phyloP scores from a whole-genome alignment of 2,797 vertebrate genomes.

The Lacerta viridis region DNA sequence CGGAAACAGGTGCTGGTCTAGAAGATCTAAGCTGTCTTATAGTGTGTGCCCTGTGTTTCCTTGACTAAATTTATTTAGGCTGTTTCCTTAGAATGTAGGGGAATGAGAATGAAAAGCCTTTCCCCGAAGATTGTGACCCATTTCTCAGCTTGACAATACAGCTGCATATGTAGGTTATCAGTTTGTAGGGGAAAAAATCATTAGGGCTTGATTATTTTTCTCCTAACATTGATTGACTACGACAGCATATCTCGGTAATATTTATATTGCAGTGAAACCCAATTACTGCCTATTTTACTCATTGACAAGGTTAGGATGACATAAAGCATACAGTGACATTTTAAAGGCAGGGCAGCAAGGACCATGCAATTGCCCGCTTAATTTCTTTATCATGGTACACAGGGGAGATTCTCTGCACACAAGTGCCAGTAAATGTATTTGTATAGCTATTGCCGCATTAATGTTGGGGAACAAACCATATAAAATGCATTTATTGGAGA shows the following conservation, averaged over 20 bases:
- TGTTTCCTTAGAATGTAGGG: not conserved
- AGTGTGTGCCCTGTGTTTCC: not conserved
- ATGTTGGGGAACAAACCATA: not conserved
- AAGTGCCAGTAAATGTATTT: conserved; percentile 22
- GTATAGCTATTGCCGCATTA: not conserved
- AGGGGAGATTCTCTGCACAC: conserved; percentile 30
- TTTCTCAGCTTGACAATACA: conserved; percentile 24
- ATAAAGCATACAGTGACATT: conserved; percentile 66
- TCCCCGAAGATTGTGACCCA: not conserved
- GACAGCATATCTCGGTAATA: conserved; percentile 74
- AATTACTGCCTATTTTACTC: conserved; percentile 68
- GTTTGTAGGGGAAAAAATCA: conserved; percentile 53
- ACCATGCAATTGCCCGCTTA: conserved; percentile 64
- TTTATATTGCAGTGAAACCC: conserved; percentile 69
- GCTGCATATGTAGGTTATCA: conserved; percentile 11
- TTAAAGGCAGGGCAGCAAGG: conserved; percentile 52
- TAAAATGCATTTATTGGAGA: not conserved
- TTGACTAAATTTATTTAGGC: not conserved
- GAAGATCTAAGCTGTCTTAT: not conserved
- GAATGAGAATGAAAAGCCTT: not conserved
- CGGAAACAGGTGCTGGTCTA: not conserved
- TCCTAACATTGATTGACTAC: conserved; percentile 71
- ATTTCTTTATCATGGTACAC: conserved; percentile 58
- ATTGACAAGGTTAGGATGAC: conserved; percentile 68
- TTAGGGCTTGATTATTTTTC: conserved; percentile 73